Percentiles rank a stretch among this genome's conserved stretches.
Evolutionary conservation across 2,888 invertebrate genomes (phyloP).

Genomic region (Bhutanitis thaidina): DNA sequence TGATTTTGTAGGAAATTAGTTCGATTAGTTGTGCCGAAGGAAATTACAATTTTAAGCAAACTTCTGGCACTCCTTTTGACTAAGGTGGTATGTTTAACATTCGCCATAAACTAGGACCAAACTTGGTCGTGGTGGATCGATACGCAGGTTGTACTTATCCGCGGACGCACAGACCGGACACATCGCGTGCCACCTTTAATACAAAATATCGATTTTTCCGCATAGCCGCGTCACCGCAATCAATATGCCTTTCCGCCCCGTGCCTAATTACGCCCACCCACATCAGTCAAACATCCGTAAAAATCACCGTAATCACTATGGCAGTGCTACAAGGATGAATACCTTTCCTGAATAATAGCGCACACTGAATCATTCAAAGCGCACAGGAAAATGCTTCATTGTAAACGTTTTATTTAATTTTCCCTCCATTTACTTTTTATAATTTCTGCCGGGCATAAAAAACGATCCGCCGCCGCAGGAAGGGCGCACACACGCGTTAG

Average conservation of each 20-base stretch:
- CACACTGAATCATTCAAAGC: conserved; percentile 75
- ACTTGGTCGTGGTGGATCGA: conserved; percentile 63
- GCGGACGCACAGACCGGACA: conserved; percentile 57
- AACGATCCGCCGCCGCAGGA: conserved; percentile 78
- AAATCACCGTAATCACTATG: conserved; percentile 61
- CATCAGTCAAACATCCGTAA: conserved; percentile 73
- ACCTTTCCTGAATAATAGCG: conserved; percentile 68
- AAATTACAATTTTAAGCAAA: too few species aligned
- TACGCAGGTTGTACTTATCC: conserved; percentile 65
- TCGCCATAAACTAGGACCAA: conserved; percentile 67
- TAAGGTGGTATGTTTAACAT: conserved; percentile 45
- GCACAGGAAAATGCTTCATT: conserved; percentile 79
- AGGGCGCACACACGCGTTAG: conserved; percentile 60
- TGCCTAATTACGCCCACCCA: conserved; percentile 77
- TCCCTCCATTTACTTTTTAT: conserved; percentile 80
- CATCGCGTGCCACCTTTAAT: conserved; percentile 76
- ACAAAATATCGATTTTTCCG: conserved; percentile 78
- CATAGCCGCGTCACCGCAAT: conserved; percentile 78
- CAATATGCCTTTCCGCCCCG: conserved; percentile 78
- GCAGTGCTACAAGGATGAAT: conserved; percentile 47
- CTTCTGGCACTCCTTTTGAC: too few species aligned
- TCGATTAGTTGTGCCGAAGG: too few species aligned
- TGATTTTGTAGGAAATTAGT: too few species aligned
- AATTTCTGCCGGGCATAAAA: conserved; percentile 78
- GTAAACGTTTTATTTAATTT: conserved; percentile 80